Base-by-base conservation (phyloP, 1,140 invertebrate species). In the Drosophila funebris region DNA sequence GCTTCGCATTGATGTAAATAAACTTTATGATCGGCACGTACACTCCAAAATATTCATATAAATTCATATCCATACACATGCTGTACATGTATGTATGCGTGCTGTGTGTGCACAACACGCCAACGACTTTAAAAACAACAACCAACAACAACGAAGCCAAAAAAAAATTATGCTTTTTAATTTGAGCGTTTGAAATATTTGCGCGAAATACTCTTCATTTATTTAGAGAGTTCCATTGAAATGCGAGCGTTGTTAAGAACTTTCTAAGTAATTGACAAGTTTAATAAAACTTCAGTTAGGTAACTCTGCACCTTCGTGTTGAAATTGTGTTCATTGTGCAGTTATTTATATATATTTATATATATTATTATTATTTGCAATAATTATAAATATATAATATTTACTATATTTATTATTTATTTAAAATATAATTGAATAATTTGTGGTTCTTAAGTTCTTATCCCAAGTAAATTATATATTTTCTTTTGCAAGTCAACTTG, bases 1-100 rank as follows among this genome's bases (percentile, higher is more conserved):
- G 31, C 53, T 41, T 13, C 54, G 54, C 63, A 66, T 68, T 87
- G 74, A 68, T 50, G 78, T 46, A 83, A 82, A 88, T 87, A 78
- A 87, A 87, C 63, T 87, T 87, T 87, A 87, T 78, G 83, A 88
- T 88, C 79, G 61, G 75, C 83, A 88, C 83, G 83, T 87, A 87
- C 54, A 29, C 53, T 33, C n/a, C n/a, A 58, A 64, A 39, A 58
- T 56, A 66, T 56, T 68, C 36, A 68, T 68, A 41, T 37, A 44
- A 11, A 60, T 48, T 27, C 16, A 48, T 6, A 16, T 14, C 13
- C 18, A 46, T 6, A 31, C 20, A 14, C 48, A 73, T 50, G 68
- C 46, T 27, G 4, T 27, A 41, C 16, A 69, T 63, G 57, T 58
- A 24, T 20, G 54, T 11, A 18, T 14, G 31, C 20, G 48, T 36